Base-by-base conservation (phyloP, 2,113 vertebrate species). In the Macrotus californicus region DNA sequence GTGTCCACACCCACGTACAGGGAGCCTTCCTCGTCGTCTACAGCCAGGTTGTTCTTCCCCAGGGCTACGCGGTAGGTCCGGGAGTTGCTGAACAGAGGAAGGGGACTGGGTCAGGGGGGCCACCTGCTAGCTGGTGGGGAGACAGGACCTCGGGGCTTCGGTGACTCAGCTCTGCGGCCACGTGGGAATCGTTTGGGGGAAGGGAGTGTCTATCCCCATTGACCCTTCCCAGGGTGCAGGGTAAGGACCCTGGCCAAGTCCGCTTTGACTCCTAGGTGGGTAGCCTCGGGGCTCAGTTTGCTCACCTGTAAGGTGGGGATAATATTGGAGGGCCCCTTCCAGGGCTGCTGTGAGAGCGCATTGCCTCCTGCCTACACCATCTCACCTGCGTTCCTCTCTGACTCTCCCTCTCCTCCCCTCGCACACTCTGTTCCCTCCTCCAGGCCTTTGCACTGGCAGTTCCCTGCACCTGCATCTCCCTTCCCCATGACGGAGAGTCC, bases 21-120 rank as follows among this genome's bases (percentile, higher is more conserved):
- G 0, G 99, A 98, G 6, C 98, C 99, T 0, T 85, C 50, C 94
- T 99, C 98, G 0, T 98, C 96, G 16, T 56, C 96, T 0, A 91
- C 1, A 66, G 5, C 50, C 94, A 99, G 98, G 97, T 98, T 98
- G 95, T 99, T 93, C 97, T 99, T 99, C 34, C 99, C 99, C 95
- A 99, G 98, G 84, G 90, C 96, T 94, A 99, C 99, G 0, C 99
- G 99, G 97, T 99, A 99, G 11, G 98, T 98, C 79, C 89, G 6
- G 52, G 88, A 5, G 0, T 94, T n/a, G 97, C 99, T 99, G 97
- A 1, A 2, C 2, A 34, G 69, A 75, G 61, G 21, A 24, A 73
- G 26, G 54, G 24, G 52, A 1, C 34, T 0, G 1, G 7, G 39
- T 93, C 87, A 95, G 69, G 18, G 52, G 26, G 75, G 64, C 48